Percentiles rank a stretch among this genome's conserved stretches.
phyloP scores from a whole-genome alignment of 2,888 invertebrate species.

The Nomada fabriciana region DNA sequence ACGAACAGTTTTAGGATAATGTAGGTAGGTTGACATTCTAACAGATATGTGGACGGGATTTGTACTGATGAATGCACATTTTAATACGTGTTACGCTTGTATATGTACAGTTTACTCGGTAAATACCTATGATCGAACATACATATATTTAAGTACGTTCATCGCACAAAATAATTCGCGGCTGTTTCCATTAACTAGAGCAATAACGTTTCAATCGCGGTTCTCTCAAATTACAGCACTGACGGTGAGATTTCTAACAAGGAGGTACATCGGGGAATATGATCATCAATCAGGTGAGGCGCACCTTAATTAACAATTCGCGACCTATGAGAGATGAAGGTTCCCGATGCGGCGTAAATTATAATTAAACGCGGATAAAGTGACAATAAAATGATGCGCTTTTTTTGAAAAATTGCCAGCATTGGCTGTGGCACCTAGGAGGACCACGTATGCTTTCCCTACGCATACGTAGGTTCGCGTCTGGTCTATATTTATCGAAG shows the following conservation, averaged over 20 bases:
- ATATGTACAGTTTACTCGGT: not conserved
- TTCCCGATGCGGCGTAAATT: constrained; percentile 19
- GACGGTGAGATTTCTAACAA: constrained; percentile 96
- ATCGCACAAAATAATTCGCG: not conserved
- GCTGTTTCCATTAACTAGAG: not conserved
- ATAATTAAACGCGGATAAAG: constrained; percentile 22
- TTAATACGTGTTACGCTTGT: constrained; percentile 27
- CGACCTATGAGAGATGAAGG: not conserved
- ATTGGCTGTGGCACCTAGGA: constrained; percentile 61
- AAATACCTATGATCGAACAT: too few relatives aligned
- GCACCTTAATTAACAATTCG: constrained; percentile 34
- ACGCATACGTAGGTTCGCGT: constrained; percentile 70
- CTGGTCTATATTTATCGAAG: constrained; percentile 81
- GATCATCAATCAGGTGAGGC: constrained; percentile 95
- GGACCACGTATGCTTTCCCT: constrained; percentile 57
- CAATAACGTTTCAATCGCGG: constrained; percentile 1
- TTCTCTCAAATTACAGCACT: constrained; percentile 87
- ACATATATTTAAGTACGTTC: not conserved
- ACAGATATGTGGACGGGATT: constrained; percentile 13
- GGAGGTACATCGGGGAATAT: constrained; percentile 97
- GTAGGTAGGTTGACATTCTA: constrained; percentile 41
- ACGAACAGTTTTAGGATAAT: constrained; percentile 15
- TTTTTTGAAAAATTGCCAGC: constrained; percentile 80
- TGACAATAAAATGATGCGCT: constrained; percentile 49
- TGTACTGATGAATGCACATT: constrained; percentile 31